These are phyloP conservation scores for Echeneis naucrates DNA, from an alignment of 2,797 vertebrate genomes.

Conservation along the genomic window DNA sequence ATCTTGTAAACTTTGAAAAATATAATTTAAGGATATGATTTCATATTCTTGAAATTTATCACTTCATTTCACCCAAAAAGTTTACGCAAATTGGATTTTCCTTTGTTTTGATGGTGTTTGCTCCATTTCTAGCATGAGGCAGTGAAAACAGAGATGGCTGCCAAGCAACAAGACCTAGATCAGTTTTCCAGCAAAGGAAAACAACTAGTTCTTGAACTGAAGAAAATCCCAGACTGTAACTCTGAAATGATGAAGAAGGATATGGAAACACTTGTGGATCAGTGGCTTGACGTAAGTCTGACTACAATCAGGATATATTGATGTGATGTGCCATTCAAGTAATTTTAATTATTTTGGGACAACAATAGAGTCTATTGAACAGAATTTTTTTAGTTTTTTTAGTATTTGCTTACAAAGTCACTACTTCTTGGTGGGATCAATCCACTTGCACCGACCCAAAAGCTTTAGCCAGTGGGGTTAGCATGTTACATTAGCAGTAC, in stretches of 20 bases:
- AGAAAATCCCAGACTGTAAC: constrained; percentile 90
- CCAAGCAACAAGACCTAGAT: constrained; percentile 90
- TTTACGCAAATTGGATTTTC: no score
- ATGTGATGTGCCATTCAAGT: neutral
- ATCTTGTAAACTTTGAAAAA: neutral
- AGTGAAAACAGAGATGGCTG: constrained; percentile 87
- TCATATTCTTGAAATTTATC: neutral
- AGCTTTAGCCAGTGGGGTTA: no score
- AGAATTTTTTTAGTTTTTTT: neutral
- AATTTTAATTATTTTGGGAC: neutral
- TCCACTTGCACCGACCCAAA: neutral
- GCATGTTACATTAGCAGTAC: neutral
- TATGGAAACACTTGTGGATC: constrained; percentile 90
- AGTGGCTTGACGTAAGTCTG: constrained; percentile 94
- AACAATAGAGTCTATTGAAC: neutral
- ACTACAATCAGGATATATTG: neutral
- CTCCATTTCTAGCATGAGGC: constrained; percentile 88
- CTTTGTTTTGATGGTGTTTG: neutral
- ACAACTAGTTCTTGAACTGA: constrained; percentile 90
- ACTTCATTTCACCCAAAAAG: neutral
- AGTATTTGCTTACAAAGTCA: neutral
- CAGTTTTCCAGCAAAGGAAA: constrained; percentile 92
- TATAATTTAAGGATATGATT: neutral
- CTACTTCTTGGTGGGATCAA: neutral
- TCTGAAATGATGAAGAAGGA: constrained; percentile 86